Base-by-base conservation (phyloP, 1,140 invertebrate genomes). In the Sarcophaga bullata region DNA sequence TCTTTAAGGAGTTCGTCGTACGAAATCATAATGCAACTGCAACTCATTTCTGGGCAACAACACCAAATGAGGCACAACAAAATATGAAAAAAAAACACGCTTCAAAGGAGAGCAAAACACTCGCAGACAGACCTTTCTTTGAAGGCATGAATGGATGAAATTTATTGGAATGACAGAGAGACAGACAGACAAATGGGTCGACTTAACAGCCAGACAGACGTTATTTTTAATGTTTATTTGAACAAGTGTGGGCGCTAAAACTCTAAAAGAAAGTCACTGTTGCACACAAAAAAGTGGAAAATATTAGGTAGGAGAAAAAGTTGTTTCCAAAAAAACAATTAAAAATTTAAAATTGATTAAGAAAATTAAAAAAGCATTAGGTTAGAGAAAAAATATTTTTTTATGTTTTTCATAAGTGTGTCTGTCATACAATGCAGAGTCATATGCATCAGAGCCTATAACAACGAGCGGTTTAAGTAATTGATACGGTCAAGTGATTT, bases 201-300 rank as follows among this genome's bases (percentile, higher is more conserved):
- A 37, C 25, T 37, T 2, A 37, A 37, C 25, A 37, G 25, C 25
- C 25, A 37, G 62, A 68, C 17, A 68, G 62, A 68, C 17, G 25
- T 37, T 37, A 37, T 68, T 68, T 9, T 68, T 68, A 58, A 25
- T 68, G 62, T 68, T 37, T 68, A 68, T 68, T 68, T 68, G 62
- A 19, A 19, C 17, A 68, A 68, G 62, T 68, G 62, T 68, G 17
- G 62, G 62, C 62, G 62, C 62, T 68, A 19, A 58, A 58, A 58
- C 17, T 68, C 17, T 68, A 8, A 68, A 68, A 68, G 62, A 68
- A 68, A 68, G 54, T 58, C 54, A 58, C 15, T 58, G 25, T 37
- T 37, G 1, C 25, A 4, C 4, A 37, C 25, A 37, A 37, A 58
- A n/a, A 19, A 7, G 8, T 25, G 6, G 19, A 68, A 19, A 68